Base-by-base conservation (phyloP, 2,113 vertebrate species). In the Diphyllodes magnificus region DNA sequence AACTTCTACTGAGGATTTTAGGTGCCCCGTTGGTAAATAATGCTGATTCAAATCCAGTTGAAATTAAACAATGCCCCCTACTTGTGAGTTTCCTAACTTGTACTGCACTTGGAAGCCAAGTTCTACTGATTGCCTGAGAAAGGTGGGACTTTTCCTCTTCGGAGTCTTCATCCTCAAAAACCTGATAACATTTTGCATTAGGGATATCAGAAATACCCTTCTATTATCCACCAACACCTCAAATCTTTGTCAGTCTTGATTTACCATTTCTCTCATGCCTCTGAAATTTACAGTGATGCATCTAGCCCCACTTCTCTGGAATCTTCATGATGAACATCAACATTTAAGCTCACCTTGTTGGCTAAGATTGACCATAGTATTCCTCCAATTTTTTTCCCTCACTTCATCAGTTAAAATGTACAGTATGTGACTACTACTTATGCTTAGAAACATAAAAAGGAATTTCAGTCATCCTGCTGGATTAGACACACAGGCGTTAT, bases 191-290 rank as follows among this genome's bases (percentile, higher is more conserved):
- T 54, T 45, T 92, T 42, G 7, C 23, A 51, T 90, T 70, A 94
- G 18, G 7, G 57, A 37, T 68, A 56, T 91, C 53, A 96, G 93
- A 96, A 96, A 91, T 33, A 92, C 15, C 13, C 57, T 88, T 95
- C 73, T 88, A 18, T 54, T 47, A 54, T 4, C 33, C 39, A 83
- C 40, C 69, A 45, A 39, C 20, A 77, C 22, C n/a, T 85, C 4
- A 2, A 63, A 61, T 71, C 35, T 69, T 56, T 72, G 27, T 64
- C 66, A 71, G 2, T 54, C 54, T 54, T 47, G 16, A 83, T 63
- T 80, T 54, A 44, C 22, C 7, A 30, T 50, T 47, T 56, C 14
- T 37, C 8, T 71, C 18, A 33, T 16, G 25, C 25, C 45, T 60
- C 61, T 70, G 70, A 88, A 81, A 86, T 50, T 71, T 68, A 69